phyloP scores from a whole-genome alignment of 2,888 invertebrate genomes.

The Mythimna vitellina region DNA sequence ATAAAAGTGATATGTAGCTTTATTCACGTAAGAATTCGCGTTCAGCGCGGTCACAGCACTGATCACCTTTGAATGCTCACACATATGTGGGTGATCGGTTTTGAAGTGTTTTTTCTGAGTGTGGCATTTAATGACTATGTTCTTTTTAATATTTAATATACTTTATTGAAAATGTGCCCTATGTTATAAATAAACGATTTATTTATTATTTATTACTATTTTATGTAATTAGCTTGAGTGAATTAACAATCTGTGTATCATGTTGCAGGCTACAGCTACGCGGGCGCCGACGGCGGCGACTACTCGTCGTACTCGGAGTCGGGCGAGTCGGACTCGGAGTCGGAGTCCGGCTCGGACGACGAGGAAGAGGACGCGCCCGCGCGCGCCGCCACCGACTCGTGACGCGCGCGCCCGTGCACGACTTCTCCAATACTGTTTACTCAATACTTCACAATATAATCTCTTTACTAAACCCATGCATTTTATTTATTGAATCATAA shows the following conservation, averaged over 20 bases:
- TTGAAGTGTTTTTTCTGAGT: no score
- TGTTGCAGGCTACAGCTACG: conserved; percentile 88
- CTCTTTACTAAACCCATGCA: conserved; percentile 16
- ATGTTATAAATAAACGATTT: no score
- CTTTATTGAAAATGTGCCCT: no score
- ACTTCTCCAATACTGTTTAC: neutral
- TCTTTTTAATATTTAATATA: no score
- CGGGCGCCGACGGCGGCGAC: conserved; percentile 84
- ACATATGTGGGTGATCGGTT: no score
- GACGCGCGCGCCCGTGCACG: neutral
- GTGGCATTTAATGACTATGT: no score
- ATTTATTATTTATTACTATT: no score
- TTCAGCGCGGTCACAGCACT: no score
- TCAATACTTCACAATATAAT: conserved; percentile 34
- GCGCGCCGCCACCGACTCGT: conserved; percentile 10
- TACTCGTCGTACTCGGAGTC: conserved; percentile 85
- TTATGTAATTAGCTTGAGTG: neutral
- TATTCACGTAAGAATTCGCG: no score
- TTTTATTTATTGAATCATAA: conserved; percentile 22
- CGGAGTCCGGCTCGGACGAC: conserved; percentile 69
- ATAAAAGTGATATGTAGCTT: no score
- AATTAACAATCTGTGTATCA: neutral
- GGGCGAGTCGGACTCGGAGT: conserved; percentile 88
- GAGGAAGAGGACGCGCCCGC: conserved; percentile 47
- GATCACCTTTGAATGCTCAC: no score